Evolutionary conservation across 1,140 invertebrate species (phyloP), one percentile per base, ranked within the genome.

Genomic region (Brachionus manjavacas): DNA sequence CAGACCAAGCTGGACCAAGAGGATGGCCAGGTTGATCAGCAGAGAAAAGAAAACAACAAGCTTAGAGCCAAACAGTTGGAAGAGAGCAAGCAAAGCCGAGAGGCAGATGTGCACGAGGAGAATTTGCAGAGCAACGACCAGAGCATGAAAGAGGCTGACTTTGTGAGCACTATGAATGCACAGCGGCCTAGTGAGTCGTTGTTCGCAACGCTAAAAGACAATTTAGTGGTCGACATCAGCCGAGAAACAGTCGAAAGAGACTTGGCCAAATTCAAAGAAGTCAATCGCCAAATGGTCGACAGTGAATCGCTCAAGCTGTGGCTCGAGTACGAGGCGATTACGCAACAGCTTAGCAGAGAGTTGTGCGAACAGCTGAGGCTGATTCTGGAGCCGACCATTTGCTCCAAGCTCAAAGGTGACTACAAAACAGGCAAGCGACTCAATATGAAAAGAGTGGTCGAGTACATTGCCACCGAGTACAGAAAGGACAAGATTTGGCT

Each of bases 401-500:
- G 95, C 0, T 94, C 96, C 0, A 93, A 95, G 85, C 90, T 64
- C 85, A 91, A 94, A 86, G 95, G 95, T 85, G 97, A 99, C 89
- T 99, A 97, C 88, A 92, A 96, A 84, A 99, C 96, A 1, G 98
- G 98, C 6, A 95, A 96, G 86, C 91, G 98, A 39, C 93, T 99
- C 20, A 99, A 99, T 89, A 99, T 99, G 97, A 92, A 96, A 64
- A 96, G 97, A 89, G 92, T 93, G 2, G 98, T 99, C 87, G 94
- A 96, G 0, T 99, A 99, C 89, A 97, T 99, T 86, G 98, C 98
- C 7, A 98, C 96, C 87, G 94, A 99, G 88, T 99, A 98, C 89
- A 92, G 96, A 43, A 99, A 99, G 88, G 97, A 99, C 88, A 97
- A 98, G 88, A 99, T 99, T 87, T 99, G 98, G 98, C 87, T 99